A percentile compares a stretch with the other conserved stretches of the same genome.
Evolutionary conservation across 2,113 vertebrate genomes (phyloP).

Genomic region (Ammodytes marinus): DNA sequence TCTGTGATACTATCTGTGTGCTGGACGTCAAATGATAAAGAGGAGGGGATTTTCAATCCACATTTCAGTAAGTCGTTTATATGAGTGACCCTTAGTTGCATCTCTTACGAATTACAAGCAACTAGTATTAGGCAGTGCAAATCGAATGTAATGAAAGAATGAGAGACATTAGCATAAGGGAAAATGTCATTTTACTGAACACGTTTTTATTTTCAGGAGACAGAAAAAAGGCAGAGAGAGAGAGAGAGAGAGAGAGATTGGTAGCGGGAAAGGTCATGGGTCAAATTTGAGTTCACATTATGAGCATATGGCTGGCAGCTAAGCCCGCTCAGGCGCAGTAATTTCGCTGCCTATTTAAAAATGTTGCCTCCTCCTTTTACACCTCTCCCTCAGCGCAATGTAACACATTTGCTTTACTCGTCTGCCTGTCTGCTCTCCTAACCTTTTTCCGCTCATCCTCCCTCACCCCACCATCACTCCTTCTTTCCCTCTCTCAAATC

Average conservation of each 20-base stretch:
- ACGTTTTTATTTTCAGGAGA: not conserved
- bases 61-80: constrained; percentile 30
- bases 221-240: not conserved
- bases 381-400: constrained; percentile 26
- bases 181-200: constrained; percentile 13
- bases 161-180: constrained; percentile 15
- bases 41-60: not conserved
- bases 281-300: constrained; percentile 39
- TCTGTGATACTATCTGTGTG: constrained; percentile 17
- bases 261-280: constrained; percentile 45
- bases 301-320: constrained; percentile 41
- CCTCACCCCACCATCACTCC: constrained; percentile 6
- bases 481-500: constrained; percentile 40
- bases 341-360: constrained; percentile 44
- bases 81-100: not conserved
- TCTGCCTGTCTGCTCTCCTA: constrained; percentile 24
- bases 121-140: not conserved
- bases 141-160: not conserved
- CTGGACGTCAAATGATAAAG: constrained; percentile 28
- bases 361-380: constrained; percentile 21
- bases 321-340: constrained; percentile 31
- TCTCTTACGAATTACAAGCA: not conserved
- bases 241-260: constrained; percentile 1
- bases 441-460: constrained; percentile 36
- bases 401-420: constrained; percentile 35